Percentiles rank a stretch among this genome's conserved stretches.
Conservation (phyloP, 2,797 vertebrate species). For the Acridotheres tristis region DNA sequence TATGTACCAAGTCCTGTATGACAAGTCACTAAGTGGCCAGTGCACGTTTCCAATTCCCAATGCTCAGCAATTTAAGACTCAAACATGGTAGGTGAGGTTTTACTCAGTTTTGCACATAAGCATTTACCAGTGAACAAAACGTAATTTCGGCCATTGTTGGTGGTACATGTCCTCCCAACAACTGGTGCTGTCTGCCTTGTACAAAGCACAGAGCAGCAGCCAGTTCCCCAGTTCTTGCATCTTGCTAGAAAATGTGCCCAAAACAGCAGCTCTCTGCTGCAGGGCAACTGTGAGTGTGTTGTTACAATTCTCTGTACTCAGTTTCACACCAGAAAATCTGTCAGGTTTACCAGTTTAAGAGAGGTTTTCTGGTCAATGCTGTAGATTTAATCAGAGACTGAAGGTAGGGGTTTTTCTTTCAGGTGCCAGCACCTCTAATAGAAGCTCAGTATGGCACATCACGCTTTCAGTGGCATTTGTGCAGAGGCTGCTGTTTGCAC, state of each 20-base stretch:
- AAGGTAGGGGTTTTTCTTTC: background rate
- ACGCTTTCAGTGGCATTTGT: background rate
- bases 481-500: conserved; percentile 43
- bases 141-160: background rate
- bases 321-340: background rate
- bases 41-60: background rate
- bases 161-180: rapidly evolving
- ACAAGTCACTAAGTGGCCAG: background rate
- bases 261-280: background rate
- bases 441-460: background rate
- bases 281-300: rapidly evolving
- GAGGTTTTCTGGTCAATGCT: background rate
- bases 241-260: background rate
- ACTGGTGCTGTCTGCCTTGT: background rate
- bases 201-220: background rate
- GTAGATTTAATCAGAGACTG: background rate
- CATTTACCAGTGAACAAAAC: background rate
- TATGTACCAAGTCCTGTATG: background rate
- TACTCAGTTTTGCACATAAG: background rate
- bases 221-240: background rate
- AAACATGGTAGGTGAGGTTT: rapidly evolving
- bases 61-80: background rate
- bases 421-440: background rate
- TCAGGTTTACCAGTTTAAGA: background rate
- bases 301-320: background rate